phyloP scores from a whole-genome alignment of 2,113 vertebrate genomes.

The Oxyruncus cristatus region DNA sequence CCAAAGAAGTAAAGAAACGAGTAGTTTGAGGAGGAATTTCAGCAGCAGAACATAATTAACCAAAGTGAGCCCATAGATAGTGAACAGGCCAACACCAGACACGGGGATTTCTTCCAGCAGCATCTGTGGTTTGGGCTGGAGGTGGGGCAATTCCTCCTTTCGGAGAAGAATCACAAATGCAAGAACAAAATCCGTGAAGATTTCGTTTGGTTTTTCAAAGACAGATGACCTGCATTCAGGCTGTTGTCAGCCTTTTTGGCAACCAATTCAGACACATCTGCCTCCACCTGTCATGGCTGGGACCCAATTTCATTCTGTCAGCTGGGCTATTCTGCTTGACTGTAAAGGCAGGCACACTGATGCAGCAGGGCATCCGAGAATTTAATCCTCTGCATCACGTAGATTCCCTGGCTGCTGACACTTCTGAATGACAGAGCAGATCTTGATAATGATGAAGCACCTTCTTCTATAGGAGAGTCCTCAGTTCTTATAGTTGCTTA shows the following conservation, averaged over 20 bases:
- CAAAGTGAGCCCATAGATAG: neutral
- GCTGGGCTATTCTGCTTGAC: neutral
- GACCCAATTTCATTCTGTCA: neutral
- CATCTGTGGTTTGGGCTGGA: neutral
- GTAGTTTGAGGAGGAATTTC: neutral
- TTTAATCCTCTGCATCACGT: neutral
- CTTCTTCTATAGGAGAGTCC: rapidly evolving
- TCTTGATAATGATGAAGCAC: neutral
- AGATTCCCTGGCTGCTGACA: neutral
- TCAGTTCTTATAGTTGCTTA: neutral
- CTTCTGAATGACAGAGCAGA: neutral
- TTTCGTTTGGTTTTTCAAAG: neutral
- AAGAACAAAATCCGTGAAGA: neutral
- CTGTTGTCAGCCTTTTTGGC: neutral
- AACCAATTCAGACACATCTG: neutral
- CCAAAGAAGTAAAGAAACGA: neutral
- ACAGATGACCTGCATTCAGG: neutral
- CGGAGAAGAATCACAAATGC: neutral
- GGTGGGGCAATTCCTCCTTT: neutral
- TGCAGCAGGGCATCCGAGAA: neutral
- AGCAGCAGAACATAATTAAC: neutral
- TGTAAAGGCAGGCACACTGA: neutral
- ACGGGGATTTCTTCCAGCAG: neutral
- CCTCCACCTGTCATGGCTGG: neutral
- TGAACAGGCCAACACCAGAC: neutral